These are phyloP conservation scores for Micromussa lordhowensis DNA, from an alignment of 92 coral and sea anemone species.

Conservation along the genomic window DNA sequence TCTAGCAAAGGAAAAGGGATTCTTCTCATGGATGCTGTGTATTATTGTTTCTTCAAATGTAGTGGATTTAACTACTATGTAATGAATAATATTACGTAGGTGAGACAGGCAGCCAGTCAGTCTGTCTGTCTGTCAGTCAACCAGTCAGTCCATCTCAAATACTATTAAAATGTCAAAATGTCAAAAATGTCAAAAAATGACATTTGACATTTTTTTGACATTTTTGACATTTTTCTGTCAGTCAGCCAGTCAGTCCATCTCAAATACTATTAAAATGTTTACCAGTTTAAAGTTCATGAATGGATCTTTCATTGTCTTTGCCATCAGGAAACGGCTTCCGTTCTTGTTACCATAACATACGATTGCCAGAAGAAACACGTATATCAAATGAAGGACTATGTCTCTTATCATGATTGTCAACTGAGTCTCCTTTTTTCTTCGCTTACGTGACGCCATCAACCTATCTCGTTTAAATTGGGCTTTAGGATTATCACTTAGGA, in stretches of 20 bases:
- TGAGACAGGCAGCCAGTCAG: too few relatives aligned
- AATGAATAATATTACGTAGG: too few relatives aligned
- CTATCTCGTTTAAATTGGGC: conserved; percentile 10
- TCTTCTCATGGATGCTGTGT: too few relatives aligned
- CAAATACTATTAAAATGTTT: not conserved
- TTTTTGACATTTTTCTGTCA: too few relatives aligned
- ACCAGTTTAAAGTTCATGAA: conserved; percentile 31
- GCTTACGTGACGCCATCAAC: conserved; percentile 17
- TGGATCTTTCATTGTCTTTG: conserved; percentile 26
- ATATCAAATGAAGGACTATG: conserved; percentile 20
- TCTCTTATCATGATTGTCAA: conserved; percentile 22
- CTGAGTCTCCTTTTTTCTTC: conserved; percentile 18
- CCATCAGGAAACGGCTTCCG: conserved; percentile 34
- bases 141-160: too few relatives aligned
- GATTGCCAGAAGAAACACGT: conserved; percentile 31
- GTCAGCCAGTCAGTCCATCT: not conserved
- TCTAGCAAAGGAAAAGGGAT: too few relatives aligned
- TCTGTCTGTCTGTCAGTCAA: too few relatives aligned
- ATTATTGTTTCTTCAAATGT: too few relatives aligned
- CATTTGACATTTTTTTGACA: too few relatives aligned
- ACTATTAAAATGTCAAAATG: too few relatives aligned
- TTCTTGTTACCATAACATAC: conserved; percentile 51
- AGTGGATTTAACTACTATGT: too few relatives aligned
- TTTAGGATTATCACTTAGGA: conserved; percentile 33
- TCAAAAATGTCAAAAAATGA: too few relatives aligned